Conservation (phyloP, 1,140 invertebrate genomes). For the Propsilocerus akamusi region DNA sequence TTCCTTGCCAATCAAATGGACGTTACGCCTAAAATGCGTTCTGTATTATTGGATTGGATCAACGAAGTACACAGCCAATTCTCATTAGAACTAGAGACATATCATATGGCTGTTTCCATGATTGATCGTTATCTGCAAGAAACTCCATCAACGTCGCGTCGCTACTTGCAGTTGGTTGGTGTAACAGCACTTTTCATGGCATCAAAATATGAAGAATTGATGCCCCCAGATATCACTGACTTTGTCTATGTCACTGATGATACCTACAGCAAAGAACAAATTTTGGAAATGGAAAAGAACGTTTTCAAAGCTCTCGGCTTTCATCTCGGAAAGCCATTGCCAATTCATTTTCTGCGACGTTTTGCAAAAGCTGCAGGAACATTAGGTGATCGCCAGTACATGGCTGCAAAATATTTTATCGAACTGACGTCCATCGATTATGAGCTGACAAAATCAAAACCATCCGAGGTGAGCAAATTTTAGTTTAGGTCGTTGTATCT, state of each 20-base stretch:
- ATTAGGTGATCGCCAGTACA: slow-evolving; percentile 47
- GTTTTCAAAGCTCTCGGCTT: slow-evolving; percentile 61
- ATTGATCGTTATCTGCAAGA: slow-evolving; percentile 86
- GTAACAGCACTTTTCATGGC: slow-evolving; percentile 82
- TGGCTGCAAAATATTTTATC: slow-evolving; percentile 82
- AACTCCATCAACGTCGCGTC: slow-evolving; percentile 29
- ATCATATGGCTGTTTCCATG: slow-evolving; percentile 74
- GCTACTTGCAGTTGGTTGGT: slow-evolving; percentile 73
- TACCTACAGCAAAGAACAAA: slow-evolving; percentile 60
- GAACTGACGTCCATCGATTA: slow-evolving; percentile 75
- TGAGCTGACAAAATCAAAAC: slow-evolving; percentile 54
- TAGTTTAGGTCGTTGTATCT: neutral
- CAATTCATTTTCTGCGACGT: slow-evolving; percentile 71
- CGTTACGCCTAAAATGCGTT: slow-evolving; percentile 62
- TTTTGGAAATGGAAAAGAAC: slow-evolving; percentile 66
- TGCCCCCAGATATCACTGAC: slow-evolving; percentile 68
- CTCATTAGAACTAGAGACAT: slow-evolving; percentile 71
- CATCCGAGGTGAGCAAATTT: slow-evolving; percentile 39
- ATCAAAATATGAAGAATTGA: slow-evolving; percentile 92
- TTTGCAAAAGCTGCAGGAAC: slow-evolving; percentile 43
- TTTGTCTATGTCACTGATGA: slow-evolving; percentile 88
- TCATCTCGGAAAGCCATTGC: slow-evolving; percentile 64
- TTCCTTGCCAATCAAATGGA: slow-evolving; percentile 38
- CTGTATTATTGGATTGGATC: slow-evolving; percentile 82
- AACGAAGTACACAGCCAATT: slow-evolving; percentile 85